Evolutionary conservation across 2,113 vertebrate genomes (phyloP), one percentile per base, ranked within the genome.

Genomic region (Naja naja): DNA sequence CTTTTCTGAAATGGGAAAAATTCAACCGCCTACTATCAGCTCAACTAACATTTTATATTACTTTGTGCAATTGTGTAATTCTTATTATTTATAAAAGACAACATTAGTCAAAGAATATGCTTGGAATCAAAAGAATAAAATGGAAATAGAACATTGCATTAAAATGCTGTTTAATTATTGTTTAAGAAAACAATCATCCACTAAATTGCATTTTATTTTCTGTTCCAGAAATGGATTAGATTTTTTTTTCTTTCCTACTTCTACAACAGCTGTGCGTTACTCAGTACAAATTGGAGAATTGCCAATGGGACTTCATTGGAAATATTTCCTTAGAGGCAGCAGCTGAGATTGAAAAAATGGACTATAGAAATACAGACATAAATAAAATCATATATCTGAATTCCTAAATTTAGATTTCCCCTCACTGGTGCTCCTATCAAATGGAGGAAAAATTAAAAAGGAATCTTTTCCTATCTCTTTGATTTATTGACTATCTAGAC

Each of bases 211-310:
- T 85, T 89, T 55, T 22, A 58, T 92, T 85, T 58, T 45, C 27
- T 56, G 39, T 58, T 92, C 43, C 11, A 85, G n/a, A 85, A 85
- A 85, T 34, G 18, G 43, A 55, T 60, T 49, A 47, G 11, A 86
- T 27, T 39, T 92, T 53, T 45, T 92, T 74, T 92, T 49, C 43
- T 55, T 55, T 85, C 53, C 85, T 52, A 56, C 64, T 47, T 53
- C 39, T 34, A 64, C 47, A 89, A 34, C 64, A 92, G 53, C 87
- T 92, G 88, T 89, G 88, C 43, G 27, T 30, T 92, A 85, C 34
- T 27, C 53, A 60, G 69, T 22, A 39, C 34, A 89, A 60, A 87
- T 49, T 85, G 69, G 52, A 92, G 53, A 53, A 47, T 47, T 85
- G 69, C 69, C 87, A 56, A 30, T 58, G 20, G 53, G 4, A 92